Percentiles rank a stretch among this genome's conserved stretches.
Evolutionary conservation across 2,888 invertebrate genomes (phyloP).

Genomic region (Geophilus truncorum): DNA sequence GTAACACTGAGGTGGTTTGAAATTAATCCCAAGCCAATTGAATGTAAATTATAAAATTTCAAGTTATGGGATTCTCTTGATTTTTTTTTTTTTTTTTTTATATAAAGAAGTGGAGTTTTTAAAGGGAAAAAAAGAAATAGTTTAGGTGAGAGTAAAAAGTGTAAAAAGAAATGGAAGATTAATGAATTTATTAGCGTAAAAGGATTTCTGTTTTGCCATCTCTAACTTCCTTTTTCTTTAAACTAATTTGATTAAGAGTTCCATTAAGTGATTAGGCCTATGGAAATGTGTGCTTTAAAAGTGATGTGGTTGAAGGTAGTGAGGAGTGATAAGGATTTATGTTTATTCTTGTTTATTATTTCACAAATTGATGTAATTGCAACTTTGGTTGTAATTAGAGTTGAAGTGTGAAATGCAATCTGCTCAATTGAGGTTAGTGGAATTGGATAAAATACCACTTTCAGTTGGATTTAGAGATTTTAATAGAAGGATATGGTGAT

Average conservation of each 20-base stretch:
- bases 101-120: background rate
- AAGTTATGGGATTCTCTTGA: background rate
- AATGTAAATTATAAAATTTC: background rate
- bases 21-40: conserved; percentile 15
- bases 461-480: too few species aligned
- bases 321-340: too few species aligned
- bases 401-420: too few species aligned
- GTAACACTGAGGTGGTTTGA: background rate
- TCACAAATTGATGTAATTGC: too few species aligned
- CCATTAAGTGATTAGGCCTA: background rate
- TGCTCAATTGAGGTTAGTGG: too few species aligned
- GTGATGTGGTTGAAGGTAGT: too few species aligned
- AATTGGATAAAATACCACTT: too few species aligned
- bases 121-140: background rate
- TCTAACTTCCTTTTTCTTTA: background rate
- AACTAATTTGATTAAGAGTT: background rate
- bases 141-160: too few species aligned
- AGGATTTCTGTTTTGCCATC: background rate
- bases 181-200: background rate
- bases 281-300: too few species aligned
- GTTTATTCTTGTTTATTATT: too few species aligned
- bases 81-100: background rate
- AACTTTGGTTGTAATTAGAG: too few species aligned
- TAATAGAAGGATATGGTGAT: too few species aligned
- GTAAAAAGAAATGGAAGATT: background rate